phyloP scores from a whole-genome alignment of 2,113 vertebrate species.

The Cinclus mexicanus region DNA sequence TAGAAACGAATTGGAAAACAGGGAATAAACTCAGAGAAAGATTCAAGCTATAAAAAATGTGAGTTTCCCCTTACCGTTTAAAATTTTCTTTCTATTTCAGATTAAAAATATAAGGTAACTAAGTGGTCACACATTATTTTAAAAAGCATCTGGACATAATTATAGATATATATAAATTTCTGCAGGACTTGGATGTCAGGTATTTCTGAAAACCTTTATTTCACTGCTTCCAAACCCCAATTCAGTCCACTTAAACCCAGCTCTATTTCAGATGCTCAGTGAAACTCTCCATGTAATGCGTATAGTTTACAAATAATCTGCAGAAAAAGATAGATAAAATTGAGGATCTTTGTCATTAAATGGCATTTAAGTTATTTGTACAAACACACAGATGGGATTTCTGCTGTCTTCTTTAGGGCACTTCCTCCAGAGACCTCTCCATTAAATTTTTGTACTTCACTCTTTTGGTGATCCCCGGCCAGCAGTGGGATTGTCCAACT shows the following conservation, averaged over 20 bases:
- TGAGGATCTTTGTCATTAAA: background rate
- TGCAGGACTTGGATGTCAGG: background rate
- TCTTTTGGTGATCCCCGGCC: background rate
- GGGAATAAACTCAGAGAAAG: background rate
- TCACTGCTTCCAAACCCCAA: background rate
- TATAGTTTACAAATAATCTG: background rate
- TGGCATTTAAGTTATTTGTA: background rate
- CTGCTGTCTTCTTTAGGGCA: background rate
- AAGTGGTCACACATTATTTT: background rate
- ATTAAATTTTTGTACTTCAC: background rate
- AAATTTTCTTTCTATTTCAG: background rate
- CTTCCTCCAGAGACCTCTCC: background rate
- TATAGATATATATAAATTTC: background rate
- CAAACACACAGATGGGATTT: background rate
- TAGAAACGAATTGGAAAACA: background rate
- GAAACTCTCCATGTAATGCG: background rate
- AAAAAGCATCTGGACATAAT: background rate
- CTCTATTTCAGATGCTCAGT: background rate
- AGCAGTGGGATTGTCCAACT: background rate
- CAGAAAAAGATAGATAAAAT: background rate
- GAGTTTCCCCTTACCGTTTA: background rate
- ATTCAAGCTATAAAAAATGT: background rate
- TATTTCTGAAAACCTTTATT: background rate
- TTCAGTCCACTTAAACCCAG: background rate
- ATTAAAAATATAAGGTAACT: background rate